Percentiles rank a stretch among this genome's conserved stretches.
These are phyloP conservation scores for Ochotona princeps DNA, from an alignment of 2,113 vertebrate species.

Conservation along the genomic window DNA sequence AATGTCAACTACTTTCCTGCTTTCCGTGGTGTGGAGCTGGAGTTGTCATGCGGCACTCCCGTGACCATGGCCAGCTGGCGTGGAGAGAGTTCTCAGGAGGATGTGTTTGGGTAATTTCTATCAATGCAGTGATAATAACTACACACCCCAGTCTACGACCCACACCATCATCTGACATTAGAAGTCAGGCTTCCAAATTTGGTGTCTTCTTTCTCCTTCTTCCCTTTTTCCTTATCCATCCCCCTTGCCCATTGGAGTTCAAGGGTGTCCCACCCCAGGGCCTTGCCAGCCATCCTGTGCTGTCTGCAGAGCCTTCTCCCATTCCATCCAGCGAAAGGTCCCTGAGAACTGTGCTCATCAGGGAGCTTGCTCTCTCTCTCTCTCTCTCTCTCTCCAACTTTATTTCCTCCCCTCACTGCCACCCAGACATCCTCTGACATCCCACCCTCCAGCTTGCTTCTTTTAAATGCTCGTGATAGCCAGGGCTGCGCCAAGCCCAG, in stretches of 20 bases:
- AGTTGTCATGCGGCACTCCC: not conserved
- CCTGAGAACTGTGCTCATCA: not conserved
- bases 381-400: not conserved
- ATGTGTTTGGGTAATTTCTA: too few species aligned
- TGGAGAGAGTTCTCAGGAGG: not conserved
- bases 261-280: not conserved
- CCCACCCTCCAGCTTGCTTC: too few species aligned
- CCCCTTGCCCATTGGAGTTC: not conserved
- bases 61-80: not conserved
- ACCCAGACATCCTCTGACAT: not conserved
- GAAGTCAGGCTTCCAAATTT: not conserved
- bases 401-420: not conserved
- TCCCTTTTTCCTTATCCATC: too few species aligned
- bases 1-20: not conserved
- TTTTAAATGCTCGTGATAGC: too few species aligned
- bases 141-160: not conserved
- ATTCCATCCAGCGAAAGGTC: not conserved
- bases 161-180: not conserved
- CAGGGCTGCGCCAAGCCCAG: too few species aligned
- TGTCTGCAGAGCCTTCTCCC: not conserved
- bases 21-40: not conserved
- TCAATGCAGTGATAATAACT: too few species aligned
- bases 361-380: not conserved
- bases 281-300: not conserved
- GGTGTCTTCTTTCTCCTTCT: too few species aligned